Conservation (phyloP, 2,797 vertebrate species). For the Argyrosomus regius region DNA sequence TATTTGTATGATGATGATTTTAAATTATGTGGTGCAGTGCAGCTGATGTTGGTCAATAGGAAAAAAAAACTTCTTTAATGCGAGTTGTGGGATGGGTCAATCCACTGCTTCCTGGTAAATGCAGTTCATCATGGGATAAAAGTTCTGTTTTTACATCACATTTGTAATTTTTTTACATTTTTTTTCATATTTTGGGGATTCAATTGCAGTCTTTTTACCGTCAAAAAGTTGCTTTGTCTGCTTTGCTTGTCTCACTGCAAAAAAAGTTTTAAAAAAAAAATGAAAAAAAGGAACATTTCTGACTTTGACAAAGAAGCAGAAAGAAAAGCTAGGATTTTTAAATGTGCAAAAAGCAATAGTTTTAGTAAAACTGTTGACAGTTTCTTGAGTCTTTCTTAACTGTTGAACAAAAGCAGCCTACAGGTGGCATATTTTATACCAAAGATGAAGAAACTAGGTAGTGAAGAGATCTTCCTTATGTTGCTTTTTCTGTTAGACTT, state of each 20-base stretch:
- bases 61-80: constrained; percentile 67
- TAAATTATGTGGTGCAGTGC: constrained; percentile 91
- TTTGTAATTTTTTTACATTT: constrained; percentile 82
- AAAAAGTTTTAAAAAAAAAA: constrained; percentile 72
- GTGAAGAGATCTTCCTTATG: constrained; percentile 87
- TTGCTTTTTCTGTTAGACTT: constrained; percentile 74
- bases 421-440: constrained; percentile 99
- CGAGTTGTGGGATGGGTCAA: constrained; percentile 51
- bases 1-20: constrained; percentile 95
- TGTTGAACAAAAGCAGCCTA: constrained; percentile 95
- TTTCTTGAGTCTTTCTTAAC: constrained; percentile 98
- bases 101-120: constrained; percentile 82
- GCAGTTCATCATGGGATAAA: constrained; percentile 86
- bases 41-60: constrained; percentile 81
- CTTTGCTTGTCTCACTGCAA: constrained; percentile 96
- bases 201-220: constrained; percentile 93
- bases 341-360: constrained; percentile 96
- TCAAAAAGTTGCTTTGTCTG: constrained; percentile 91
- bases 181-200: constrained; percentile 70
- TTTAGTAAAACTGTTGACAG: constrained; percentile 98
- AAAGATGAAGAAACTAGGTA: constrained; percentile 97
- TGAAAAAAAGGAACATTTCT: constrained; percentile 67
- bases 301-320: constrained; percentile 65
- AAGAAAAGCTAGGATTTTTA: constrained; percentile 86
- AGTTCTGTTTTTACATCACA: constrained; percentile 87